A percentile compares a stretch with the other conserved stretches of the same genome.
Evolutionary conservation across 2,888 invertebrate genomes (phyloP).

Genomic region (Melieria omissa): DNA sequence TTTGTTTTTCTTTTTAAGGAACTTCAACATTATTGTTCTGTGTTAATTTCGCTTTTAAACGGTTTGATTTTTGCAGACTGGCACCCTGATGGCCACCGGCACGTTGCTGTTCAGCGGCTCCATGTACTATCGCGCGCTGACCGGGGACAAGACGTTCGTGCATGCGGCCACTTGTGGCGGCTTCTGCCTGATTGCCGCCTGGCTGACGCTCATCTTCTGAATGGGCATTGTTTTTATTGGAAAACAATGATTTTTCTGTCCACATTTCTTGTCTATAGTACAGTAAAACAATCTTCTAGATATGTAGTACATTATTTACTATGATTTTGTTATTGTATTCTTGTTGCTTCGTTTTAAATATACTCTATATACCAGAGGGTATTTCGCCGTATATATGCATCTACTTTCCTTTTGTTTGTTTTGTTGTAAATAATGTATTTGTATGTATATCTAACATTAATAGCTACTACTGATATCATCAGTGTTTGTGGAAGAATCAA

Average conservation of each 20-base stretch:
- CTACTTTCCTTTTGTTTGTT: too few relatives aligned
- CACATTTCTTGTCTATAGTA: background rate
- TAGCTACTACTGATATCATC: slow-evolving; percentile 25
- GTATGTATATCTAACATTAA: slow-evolving; percentile 12
- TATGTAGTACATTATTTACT: too few relatives aligned
- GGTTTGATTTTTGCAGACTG: slow-evolving; percentile 70
- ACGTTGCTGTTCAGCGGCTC: slow-evolving; percentile 87
- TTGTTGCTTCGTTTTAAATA: background rate
- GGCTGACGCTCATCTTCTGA: slow-evolving; percentile 85
- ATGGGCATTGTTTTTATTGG: slow-evolving; percentile 2
- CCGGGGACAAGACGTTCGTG: slow-evolving; percentile 78
- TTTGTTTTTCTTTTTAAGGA: background rate
- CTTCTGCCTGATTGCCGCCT: slow-evolving; percentile 86
- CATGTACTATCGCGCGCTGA: slow-evolving; percentile 91
- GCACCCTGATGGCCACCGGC: slow-evolving; percentile 80
- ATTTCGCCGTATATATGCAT: background rate
- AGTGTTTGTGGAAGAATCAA: slow-evolving; percentile 28
- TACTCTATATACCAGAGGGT: background rate
- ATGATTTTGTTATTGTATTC: background rate
- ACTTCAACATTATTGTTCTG: background rate
- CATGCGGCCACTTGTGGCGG: slow-evolving; percentile 89
- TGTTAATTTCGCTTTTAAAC: background rate
- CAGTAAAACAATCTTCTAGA: too few relatives aligned
- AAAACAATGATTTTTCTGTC: slow-evolving; percentile 2
- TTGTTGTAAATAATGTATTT: background rate